Base-by-base conservation (phyloP, 2,113 vertebrate genomes). In the Festucalex cinctus region DNA sequence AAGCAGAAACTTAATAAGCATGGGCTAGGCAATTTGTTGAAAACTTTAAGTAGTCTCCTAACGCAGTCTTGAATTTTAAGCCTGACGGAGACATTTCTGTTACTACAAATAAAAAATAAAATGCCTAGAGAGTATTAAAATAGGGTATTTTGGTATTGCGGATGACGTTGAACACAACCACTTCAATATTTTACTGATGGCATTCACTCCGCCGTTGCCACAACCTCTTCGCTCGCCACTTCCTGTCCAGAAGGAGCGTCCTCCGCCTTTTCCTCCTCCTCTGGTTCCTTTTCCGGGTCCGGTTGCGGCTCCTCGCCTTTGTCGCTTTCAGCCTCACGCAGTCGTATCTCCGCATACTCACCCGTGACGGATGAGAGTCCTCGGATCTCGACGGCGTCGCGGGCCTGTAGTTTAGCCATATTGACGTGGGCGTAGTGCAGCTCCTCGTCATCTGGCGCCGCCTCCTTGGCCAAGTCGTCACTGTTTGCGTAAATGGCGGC, bases 311-410 rank as follows among this genome's bases (percentile, higher is more conserved):
- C 43, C n/a, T 65, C 46, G 24, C 36, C 71, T 48, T 13, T 16
- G 0, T 48, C 64, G 49, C 22, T 44, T 70, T 16, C 75, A 46
- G 0, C 28, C 14, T 49, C 28, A 3, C 41, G 19, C 35, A 63
- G 43, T n/a, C 0, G 22, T 54, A 83, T 64, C 70, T 84, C 65
- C 9, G 83, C 59, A 2, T 77, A 80, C 48, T 79, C 75, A 0
- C 59, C 1, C 1, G 36, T 79, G 48, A 69, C 68, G 49, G 72
- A 71, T 22, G 13, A 51, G 49, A 64, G 57, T 19, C 69, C 75
- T 59, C 61, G 63, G 26, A 80, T 56, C 44, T 70, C 71, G 14
- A 13, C 72, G 12, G 48, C 62, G 7, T 22, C 37, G 1, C n/a
- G 61, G 8, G 3, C 46, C 44, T 76, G 69, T 22, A 66, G 56